Evolutionary conservation across 2,113 vertebrate species (phyloP), one percentile per base, ranked within the genome.

Genomic region (Scophthalmus maximus): DNA sequence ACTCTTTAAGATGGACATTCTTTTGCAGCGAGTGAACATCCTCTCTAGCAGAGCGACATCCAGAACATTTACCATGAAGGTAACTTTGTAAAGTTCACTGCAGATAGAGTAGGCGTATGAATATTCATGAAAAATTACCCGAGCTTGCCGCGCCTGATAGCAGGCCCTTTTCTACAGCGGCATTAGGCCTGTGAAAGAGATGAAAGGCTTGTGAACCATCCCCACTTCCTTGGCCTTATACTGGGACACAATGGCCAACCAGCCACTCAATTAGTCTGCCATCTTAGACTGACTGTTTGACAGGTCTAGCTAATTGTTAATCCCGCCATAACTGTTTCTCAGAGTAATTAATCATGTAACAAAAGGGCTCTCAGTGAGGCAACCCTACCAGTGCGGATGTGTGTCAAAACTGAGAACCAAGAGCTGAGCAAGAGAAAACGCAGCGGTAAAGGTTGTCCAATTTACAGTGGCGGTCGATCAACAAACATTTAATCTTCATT

Each of bases 291-390:
- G 95, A 96, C 94, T 95, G 94, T 94, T 95, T 96, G 95, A 96
- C 95, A 95, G 94, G 94, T 94, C 91, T 88, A 92, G 94, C 94
- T 96, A 96, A 96, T 97, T 96, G 96, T 95, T 96, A 95, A 96
- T 95, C 93, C 94, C 89, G 92, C 90, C 93, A 94, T 95, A 95
- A 96, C 94, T 95, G 95, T 94, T 95, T 93, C 95, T 95, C 93
- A 85, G 93, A 93, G 95, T 95, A 96, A 97, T 97, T 97, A 96
- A 98, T 97, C 96, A 96, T 94, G 94, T 93, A 95, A 95, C 94
- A 96, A 96, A 94, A 83, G 94, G 78, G 76, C 72, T 93, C 91
- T 88, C 90, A 92, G 93, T 84, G 90, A 89, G 91, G 92, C 92
- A 89, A 94, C 92, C 93, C 68, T 93, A 93, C 93, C 90, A 91